phyloP scores from a whole-genome alignment of 2,888 invertebrate genomes.

The Lissonota sp. region DNA sequence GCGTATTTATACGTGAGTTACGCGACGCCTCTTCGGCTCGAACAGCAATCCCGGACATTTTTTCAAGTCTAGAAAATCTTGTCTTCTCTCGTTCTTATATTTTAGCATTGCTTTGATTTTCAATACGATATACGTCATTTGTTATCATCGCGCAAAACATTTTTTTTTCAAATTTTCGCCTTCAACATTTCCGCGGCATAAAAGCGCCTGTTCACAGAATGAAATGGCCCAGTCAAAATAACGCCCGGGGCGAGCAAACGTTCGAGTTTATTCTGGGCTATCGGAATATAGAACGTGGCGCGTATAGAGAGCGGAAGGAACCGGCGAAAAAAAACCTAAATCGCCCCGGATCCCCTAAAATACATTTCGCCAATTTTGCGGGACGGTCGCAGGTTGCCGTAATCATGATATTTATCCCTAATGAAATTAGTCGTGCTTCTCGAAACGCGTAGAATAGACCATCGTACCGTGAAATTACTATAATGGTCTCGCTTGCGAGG shows the following conservation, averaged over 20 bases:
- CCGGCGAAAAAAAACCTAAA: constrained; percentile 57
- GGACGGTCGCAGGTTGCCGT: constrained; percentile 74
- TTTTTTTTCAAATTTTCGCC: constrained; percentile 2
- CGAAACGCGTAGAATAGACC: constrained; percentile 78
- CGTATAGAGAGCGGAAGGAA: constrained; percentile 65
- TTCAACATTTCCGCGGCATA: not conserved
- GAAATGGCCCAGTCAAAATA: not conserved
- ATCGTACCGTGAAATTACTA: constrained; percentile 82
- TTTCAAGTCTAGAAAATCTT: not conserved
- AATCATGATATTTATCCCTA: constrained; percentile 84
- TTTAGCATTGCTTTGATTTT: constrained; percentile 19
- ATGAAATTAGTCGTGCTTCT: constrained; percentile 82
- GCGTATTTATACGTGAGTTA: constrained; percentile 76
- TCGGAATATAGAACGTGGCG: not conserved
- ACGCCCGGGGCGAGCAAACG: constrained; percentile 50
- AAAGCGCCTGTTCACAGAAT: not conserved
- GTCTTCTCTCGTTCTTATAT: not conserved
- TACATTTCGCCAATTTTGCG: constrained; percentile 71
- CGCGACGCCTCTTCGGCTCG: constrained; percentile 72
- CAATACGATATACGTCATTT: constrained; percentile 15
- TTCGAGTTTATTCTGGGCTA: constrained; percentile 19
- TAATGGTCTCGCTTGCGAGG: constrained; percentile 76
- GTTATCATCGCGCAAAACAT: not conserved
- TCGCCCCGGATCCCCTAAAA: constrained; percentile 60
- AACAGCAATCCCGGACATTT: constrained; percentile 26